Evolutionary conservation across 1,140 invertebrate species (phyloP), one percentile per base, ranked within the genome.

Genomic region (Drosophila erecta): DNA sequence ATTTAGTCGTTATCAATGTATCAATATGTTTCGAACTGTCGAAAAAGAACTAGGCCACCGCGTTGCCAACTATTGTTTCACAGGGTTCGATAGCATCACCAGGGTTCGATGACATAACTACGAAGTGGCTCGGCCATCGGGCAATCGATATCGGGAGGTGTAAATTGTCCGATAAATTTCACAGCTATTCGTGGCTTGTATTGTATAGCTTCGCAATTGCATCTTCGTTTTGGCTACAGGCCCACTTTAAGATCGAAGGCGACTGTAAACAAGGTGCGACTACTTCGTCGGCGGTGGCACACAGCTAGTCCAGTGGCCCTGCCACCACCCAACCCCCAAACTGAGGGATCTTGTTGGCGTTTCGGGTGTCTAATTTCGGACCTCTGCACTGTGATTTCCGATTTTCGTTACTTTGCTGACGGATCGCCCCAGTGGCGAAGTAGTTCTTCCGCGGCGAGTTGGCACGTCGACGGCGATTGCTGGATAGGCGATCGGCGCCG

Each of bases 321-420:
- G 22, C 24, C 24, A 3, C 30, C 30, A 30, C 1, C 24, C 24
- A 27, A 27, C 7, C 7, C 11, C 5, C 10, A 33, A 51, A 20
- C 10, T 35, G 20, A 6, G 0, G 27, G 8, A 33, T 33, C 47
- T 50, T 2, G 47, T 27, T 50, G 24, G n/a, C n/a, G 47, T 49
- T 50, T 50, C 24, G 49, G 47, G 49, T 35, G 33, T 51, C 49
- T 20, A 35, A 12, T 51, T 35, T 51, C 49, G 49, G 49, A 35
- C 47, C 27, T 11, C 3, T 30, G 30, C 30, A 30, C 11, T 22
- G 37, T 11, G n/a, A 17, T 15, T 33, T 49, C 27, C 27, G 47
- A 49, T 33, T 47, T 47, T 22, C n/a, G 11, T 8, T 50, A 8
- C n/a, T 1, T 37, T 14, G 35, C 35, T 27, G 6, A 24, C 44